Percentiles rank a stretch among this genome's conserved stretches.
Conservation (phyloP, 2,113 vertebrate species). For the Lynx canadensis region DNA sequence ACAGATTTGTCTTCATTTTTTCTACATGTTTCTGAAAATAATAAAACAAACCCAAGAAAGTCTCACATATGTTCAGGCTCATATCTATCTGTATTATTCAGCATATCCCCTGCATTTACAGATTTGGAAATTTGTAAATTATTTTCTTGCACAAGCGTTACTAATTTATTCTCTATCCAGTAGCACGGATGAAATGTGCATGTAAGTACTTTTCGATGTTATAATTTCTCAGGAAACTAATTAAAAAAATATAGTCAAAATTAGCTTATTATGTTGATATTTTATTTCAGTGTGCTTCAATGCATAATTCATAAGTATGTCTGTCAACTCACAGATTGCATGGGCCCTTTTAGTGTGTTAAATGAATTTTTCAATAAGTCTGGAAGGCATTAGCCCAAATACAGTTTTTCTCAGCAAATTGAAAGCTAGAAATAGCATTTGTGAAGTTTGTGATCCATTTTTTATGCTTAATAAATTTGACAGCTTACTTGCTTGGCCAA, state of each 20-base stretch:
- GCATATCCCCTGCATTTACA: not conserved
- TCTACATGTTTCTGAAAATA: not conserved
- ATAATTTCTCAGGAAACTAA: not conserved
- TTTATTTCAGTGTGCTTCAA: not conserved
- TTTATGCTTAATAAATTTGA: not conserved
- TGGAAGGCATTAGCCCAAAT: not conserved
- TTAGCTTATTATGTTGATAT: not conserved
- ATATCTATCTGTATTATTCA: not conserved
- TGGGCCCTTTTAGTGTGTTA: not conserved
- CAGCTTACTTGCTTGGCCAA: not conserved
- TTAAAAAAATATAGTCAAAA: conserved; percentile 19
- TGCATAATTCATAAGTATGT: not conserved
- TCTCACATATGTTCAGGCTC: not conserved
- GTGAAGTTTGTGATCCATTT: not conserved
- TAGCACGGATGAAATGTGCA: not conserved
- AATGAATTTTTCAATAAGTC: not conserved
- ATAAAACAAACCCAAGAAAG: not conserved
- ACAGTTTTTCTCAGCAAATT: not conserved
- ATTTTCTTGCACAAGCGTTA: conserved; percentile 20
- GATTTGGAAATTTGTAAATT: not conserved
- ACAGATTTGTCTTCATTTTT: not conserved
- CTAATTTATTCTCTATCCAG: not conserved
- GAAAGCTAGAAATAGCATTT: not conserved
- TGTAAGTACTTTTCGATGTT: not conserved
- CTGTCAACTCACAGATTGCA: not conserved